A percentile compares a stretch with the other conserved stretches of the same genome.
Evolutionary conservation across 2,113 vertebrate species (phyloP).

Genomic region (Delphinapterus leucas): DNA sequence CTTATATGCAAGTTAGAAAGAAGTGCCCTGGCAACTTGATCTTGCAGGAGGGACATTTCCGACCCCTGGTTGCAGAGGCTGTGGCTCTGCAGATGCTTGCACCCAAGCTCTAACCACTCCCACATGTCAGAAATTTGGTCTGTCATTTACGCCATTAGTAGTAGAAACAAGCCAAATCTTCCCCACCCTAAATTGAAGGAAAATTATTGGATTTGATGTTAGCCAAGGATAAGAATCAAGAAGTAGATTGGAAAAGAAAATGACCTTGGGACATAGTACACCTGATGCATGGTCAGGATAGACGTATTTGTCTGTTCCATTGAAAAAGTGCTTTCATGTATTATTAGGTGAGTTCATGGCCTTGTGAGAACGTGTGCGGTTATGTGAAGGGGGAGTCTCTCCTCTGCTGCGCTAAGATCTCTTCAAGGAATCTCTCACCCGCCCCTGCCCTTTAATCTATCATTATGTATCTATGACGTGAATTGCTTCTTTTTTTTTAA

Average conservation of each 20-base stretch:
- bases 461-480: not conserved
- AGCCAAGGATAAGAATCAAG: not conserved
- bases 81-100: accelerated
- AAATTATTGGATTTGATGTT: not conserved
- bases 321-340: not conserved
- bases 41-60: not conserved
- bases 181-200: not conserved
- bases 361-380: not conserved
- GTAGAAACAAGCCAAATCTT: not conserved
- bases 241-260: not conserved
- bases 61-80: not conserved
- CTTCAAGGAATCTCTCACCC: not conserved
- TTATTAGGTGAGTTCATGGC: not conserved
- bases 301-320: accelerated
- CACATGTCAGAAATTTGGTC: not conserved
- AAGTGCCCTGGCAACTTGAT: not conserved
- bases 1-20: not conserved
- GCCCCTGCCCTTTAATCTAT: not conserved
- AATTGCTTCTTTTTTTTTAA: not conserved
- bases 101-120: no score
- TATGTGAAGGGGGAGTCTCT: not conserved
- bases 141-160: not conserved
- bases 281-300: not conserved
- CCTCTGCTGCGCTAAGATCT: not conserved
- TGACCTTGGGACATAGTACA: not conserved